Conservation (phyloP, 2,797 vertebrate species). For the Chloroceryle amazona region DNA sequence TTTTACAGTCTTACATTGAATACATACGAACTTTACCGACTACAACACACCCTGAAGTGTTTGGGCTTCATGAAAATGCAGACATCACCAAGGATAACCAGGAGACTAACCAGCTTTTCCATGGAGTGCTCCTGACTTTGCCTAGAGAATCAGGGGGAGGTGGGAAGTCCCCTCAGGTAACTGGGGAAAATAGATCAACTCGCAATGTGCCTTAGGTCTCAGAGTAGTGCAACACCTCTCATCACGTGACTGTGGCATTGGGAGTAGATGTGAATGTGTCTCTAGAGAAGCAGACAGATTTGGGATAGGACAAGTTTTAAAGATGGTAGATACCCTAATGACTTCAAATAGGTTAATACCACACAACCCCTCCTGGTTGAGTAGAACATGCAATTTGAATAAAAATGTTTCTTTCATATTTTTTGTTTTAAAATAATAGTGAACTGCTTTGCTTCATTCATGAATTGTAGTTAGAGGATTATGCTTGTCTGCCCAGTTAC, state of each 20-base stretch:
- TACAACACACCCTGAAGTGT: slow-evolving; percentile 89
- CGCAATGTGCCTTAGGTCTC: not conserved
- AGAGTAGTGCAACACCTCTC: not conserved
- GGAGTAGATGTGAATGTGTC: not conserved
- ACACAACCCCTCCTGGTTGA: not conserved
- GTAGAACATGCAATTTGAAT: not conserved
- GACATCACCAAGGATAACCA: slow-evolving; percentile 96
- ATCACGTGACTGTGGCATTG: accelerated
- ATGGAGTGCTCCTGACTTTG: slow-evolving; percentile 91
- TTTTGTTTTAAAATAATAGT: not conserved
- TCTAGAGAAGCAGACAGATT: not conserved
- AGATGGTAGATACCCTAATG: not conserved
- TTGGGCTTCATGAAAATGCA: slow-evolving; percentile 93
- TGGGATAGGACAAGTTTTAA: not conserved
- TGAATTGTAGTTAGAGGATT: not conserved
- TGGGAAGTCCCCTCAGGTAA: slow-evolving; percentile 92
- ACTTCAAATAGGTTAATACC: not conserved
- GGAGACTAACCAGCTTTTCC: slow-evolving; percentile 93
- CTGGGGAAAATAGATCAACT: not conserved
- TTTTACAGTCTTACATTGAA: slow-evolving; percentile 87
- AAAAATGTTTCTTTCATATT: not conserved
- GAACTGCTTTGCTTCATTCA: not conserved
- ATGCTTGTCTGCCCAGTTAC: not conserved
- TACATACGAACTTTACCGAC: slow-evolving; percentile 90
- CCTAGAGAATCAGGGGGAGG: slow-evolving; percentile 88